Percentiles rank a stretch among this genome's conserved stretches.
These are phyloP conservation scores for Otocyon megalotis DNA, from an alignment of 2,113 vertebrate species.

Conservation along the genomic window DNA sequence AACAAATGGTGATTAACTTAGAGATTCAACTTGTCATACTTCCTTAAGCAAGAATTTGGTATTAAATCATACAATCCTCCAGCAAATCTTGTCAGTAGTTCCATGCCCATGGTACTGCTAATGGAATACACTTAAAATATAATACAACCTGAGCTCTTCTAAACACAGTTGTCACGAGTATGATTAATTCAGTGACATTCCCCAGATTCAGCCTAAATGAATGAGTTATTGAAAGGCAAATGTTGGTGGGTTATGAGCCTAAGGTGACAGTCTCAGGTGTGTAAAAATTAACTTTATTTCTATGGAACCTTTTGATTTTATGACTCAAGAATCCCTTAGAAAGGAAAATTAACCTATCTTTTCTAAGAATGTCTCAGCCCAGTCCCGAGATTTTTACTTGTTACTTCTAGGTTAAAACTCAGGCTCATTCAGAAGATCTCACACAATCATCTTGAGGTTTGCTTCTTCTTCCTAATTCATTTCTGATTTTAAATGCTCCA, in stretches of 20 bases:
- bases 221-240: neutral
- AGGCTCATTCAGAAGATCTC: neutral
- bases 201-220: neutral
- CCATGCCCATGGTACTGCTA: neutral
- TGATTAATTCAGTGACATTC: conserved; percentile 3
- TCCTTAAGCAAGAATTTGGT: neutral
- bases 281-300: neutral
- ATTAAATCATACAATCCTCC: neutral
- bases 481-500: neutral
- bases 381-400: neutral
- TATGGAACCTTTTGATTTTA: neutral
- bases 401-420: neutral
- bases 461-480: neutral
- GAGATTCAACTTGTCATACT: conserved; percentile 19
- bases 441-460: neutral
- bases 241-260: neutral
- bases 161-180: neutral
- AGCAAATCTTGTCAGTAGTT: conserved; percentile 7
- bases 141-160: conserved; percentile 25
- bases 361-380: neutral
- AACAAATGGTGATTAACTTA: conserved; percentile 28
- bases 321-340: neutral
- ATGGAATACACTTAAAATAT: conserved; percentile 33
- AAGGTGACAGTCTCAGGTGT: neutral
- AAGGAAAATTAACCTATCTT: neutral